Percentiles rank a stretch among this genome's conserved stretches.
phyloP scores from a whole-genome alignment of 2,797 vertebrate species.

The Anomalospiza imberbis region DNA sequence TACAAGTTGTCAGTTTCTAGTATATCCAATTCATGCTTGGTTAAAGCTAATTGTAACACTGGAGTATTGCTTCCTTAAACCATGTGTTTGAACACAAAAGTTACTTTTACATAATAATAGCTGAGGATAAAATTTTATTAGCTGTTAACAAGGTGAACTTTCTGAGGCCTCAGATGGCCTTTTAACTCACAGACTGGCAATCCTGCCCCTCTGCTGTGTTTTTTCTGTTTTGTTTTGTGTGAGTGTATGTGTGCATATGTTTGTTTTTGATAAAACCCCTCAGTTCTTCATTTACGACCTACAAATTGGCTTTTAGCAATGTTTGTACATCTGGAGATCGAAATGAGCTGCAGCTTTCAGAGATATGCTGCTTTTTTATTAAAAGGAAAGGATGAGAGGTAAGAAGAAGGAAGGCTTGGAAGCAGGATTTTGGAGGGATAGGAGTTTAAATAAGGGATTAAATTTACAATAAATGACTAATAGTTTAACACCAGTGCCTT shows the following conservation, averaged over 20 bases:
- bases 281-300: constrained; percentile 55
- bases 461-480: constrained; percentile 31
- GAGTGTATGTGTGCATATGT: neutral
- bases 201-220: constrained; percentile 16
- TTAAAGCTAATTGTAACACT: constrained; percentile 22
- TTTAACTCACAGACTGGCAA: constrained; percentile 41
- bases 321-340: constrained; percentile 65
- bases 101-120: constrained; percentile 41
- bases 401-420: neutral
- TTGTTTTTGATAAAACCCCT: constrained; percentile 57
- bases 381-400: constrained; percentile 41
- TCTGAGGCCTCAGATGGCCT: constrained; percentile 22
- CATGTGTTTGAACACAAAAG: neutral
- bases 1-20: constrained; percentile 3
- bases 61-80: constrained; percentile 32
- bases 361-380: constrained; percentile 45
- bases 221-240: neutral
- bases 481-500: neutral
- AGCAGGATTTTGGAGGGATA: constrained; percentile 1
- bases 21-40: constrained; percentile 17
- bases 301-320: constrained; percentile 41
- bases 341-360: constrained; percentile 7
- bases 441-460: constrained; percentile 16
- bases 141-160: constrained; percentile 51
- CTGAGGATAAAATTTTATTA: constrained; percentile 58